A percentile compares a stretch with the other conserved stretches of the same genome.
Evolutionary conservation across 1,140 invertebrate genomes (phyloP).

Genomic region (Hyphantria cunea): DNA sequence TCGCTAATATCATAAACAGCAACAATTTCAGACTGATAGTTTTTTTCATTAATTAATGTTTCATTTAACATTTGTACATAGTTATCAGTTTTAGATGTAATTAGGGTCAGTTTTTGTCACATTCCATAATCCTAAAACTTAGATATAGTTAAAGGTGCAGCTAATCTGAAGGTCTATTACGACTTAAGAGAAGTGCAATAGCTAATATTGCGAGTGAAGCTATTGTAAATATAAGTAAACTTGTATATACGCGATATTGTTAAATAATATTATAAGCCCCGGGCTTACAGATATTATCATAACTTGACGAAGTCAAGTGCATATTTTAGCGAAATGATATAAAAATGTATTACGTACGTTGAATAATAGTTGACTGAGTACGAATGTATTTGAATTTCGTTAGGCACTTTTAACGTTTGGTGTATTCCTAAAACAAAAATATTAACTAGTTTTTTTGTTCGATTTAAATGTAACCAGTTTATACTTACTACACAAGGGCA

Average conservation of each 20-base stretch:
- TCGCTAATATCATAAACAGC: conserved; percentile 11
- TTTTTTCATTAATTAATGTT: conserved; percentile 20
- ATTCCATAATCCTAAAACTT: conserved; percentile 41
- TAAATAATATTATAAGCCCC: conserved; percentile 9
- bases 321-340: conserved; percentile 21
- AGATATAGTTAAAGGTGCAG: conserved; percentile 34
- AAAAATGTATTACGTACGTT: conserved; percentile 3
- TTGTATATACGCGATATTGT: conserved; percentile 35
- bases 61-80: conserved; percentile 28
- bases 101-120: conserved; percentile 34
- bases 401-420: conserved; percentile 17
- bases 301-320: conserved; percentile 22
- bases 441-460: background rate
- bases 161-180: conserved; percentile 4
- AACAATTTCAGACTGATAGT: conserved; percentile 26
- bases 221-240: conserved; percentile 46
- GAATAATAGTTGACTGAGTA: conserved; percentile 18
- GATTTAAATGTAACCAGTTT: background rate
- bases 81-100: conserved; percentile 13
- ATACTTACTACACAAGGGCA: background rate
- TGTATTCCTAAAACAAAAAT: background rate
- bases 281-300: conserved; percentile 11
- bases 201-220: conserved; percentile 18
- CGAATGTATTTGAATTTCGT: conserved; percentile 18
- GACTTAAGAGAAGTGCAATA: background rate